These are phyloP conservation scores for Benitochromis conjunctus DNA, from an alignment of 2,113 vertebrate genomes.

Conservation along the genomic window DNA sequence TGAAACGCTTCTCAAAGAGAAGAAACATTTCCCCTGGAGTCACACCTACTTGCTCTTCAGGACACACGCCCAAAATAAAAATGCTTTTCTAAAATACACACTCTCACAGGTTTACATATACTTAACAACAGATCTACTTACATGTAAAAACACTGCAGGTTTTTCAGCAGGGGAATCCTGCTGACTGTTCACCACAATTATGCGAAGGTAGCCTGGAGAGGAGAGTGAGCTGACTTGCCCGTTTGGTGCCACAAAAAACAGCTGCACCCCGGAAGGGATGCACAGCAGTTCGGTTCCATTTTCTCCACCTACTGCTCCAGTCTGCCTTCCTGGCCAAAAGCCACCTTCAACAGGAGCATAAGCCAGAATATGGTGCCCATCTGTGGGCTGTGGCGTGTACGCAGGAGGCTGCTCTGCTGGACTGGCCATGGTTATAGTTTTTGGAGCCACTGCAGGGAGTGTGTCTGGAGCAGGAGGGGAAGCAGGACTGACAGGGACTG, in stretches of 20 bases:
- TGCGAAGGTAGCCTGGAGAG: slow-evolving; percentile 86
- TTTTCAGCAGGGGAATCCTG: slow-evolving; percentile 51
- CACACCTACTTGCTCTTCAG: neutral
- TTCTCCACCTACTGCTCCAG: neutral
- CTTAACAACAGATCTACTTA: slow-evolving; percentile 58
- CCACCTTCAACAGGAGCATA: slow-evolving; percentile 66
- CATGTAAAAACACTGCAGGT: slow-evolving; percentile 85
- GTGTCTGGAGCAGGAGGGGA: slow-evolving; percentile 16
- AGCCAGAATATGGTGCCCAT: slow-evolving; percentile 83
- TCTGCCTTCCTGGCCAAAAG: slow-evolving; percentile 55
- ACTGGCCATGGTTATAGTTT: slow-evolving; percentile 19
- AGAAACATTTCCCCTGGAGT: neutral
- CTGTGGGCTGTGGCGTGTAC: slow-evolving; percentile 83
- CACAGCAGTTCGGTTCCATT: slow-evolving; percentile 80
- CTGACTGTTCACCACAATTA: slow-evolving; percentile 76
- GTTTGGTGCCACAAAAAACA: slow-evolving; percentile 88
- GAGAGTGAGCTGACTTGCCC: slow-evolving; percentile 91
- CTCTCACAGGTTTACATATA: neutral
- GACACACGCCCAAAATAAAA: neutral
- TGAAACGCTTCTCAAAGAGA: neutral
- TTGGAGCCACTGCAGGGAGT: slow-evolving; percentile 21
- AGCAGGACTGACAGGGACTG: slow-evolving; percentile 44
- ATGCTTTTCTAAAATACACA: neutral
- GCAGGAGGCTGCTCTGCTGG: slow-evolving; percentile 82
- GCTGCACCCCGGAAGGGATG: slow-evolving; percentile 88